Conservation (phyloP, 2,113 vertebrate species). For the Embiotoca jacksoni region DNA sequence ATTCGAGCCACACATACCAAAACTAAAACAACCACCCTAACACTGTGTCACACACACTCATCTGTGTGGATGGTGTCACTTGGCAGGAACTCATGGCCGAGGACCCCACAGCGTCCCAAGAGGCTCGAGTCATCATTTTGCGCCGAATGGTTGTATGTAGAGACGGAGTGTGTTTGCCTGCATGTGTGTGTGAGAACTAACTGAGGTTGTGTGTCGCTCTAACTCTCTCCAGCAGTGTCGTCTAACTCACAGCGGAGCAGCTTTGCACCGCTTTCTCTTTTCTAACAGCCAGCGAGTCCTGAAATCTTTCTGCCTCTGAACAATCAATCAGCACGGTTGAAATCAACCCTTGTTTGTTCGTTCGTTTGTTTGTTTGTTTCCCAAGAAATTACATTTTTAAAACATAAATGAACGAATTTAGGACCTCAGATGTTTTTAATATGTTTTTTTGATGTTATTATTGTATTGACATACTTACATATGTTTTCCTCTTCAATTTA, state of each 20-base stretch:
- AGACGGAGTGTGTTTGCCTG: slow-evolving; percentile 56
- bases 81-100: slow-evolving; percentile 95
- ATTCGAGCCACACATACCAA: background rate
- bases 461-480: background rate
- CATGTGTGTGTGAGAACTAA: slow-evolving; percentile 79
- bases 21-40: background rate
- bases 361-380: slow-evolving; percentile 64
- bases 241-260: slow-evolving; percentile 78
- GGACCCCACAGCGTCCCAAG: slow-evolving; percentile 93
- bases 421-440: background rate
- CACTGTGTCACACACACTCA: slow-evolving; percentile 34
- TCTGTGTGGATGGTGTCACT: slow-evolving; percentile 78
- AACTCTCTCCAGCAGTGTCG: slow-evolving; percentile 71
- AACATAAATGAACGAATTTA: background rate
- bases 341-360: too few species aligned
- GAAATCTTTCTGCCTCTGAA: slow-evolving; percentile 62
- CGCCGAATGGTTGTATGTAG: slow-evolving; percentile 99
- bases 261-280: slow-evolving; percentile 37
- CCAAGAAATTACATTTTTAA: background rate
- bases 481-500: background rate
- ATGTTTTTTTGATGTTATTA: too few species aligned
- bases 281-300: slow-evolving; percentile 49
- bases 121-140: slow-evolving; percentile 95
- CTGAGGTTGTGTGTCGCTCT: slow-evolving; percentile 62
- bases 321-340: slow-evolving; percentile 67